Conservation (phyloP, 2,113 vertebrate species). For the Illadopsis cleaveri region DNA sequence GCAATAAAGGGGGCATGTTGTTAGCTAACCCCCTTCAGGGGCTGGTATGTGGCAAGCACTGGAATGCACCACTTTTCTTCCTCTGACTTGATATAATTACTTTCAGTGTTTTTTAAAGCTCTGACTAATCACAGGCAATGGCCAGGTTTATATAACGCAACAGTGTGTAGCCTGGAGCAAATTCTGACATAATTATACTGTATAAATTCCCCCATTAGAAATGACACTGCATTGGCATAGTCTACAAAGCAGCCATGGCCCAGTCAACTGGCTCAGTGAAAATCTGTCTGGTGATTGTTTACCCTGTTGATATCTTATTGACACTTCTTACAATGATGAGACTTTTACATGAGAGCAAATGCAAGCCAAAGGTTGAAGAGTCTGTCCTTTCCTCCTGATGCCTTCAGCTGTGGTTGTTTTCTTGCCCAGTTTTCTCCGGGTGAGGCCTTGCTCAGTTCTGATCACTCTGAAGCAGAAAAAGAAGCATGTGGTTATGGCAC, state of each 20-base stretch:
- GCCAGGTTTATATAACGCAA: conserved; percentile 64
- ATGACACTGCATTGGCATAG: conserved; percentile 58
- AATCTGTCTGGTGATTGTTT: conserved; percentile 70
- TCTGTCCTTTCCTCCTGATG: not conserved
- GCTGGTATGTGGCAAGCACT: conserved; percentile 13
- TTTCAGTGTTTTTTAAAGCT: conserved; percentile 67
- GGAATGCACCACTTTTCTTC: conserved; percentile 49
- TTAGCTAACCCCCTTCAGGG: not conserved
- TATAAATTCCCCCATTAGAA: conserved; percentile 68
- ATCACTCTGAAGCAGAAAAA: not conserved
- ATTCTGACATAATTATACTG: conserved; percentile 61
- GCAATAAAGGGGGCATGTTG: not conserved
- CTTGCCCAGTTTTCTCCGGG: not conserved
- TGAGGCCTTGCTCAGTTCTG: not conserved
- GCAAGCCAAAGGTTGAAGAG: not conserved
- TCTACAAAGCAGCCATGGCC: conserved; percentile 60
- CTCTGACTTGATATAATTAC: conserved; percentile 60
- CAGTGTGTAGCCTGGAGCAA: conserved; percentile 55
- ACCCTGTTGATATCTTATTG: conserved; percentile 58
- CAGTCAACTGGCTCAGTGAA: conserved; percentile 64
- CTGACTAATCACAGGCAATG: conserved; percentile 65
- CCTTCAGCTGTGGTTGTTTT: not conserved
- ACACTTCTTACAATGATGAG: conserved; percentile 46
- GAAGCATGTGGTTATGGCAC: not conserved
- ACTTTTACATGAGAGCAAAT: conserved; percentile 15